Percentiles rank a stretch among this genome's conserved stretches.
These are phyloP conservation scores for Herpetotheres cachinnans DNA, from an alignment of 2,113 vertebrate genomes.

Conservation along the genomic window DNA sequence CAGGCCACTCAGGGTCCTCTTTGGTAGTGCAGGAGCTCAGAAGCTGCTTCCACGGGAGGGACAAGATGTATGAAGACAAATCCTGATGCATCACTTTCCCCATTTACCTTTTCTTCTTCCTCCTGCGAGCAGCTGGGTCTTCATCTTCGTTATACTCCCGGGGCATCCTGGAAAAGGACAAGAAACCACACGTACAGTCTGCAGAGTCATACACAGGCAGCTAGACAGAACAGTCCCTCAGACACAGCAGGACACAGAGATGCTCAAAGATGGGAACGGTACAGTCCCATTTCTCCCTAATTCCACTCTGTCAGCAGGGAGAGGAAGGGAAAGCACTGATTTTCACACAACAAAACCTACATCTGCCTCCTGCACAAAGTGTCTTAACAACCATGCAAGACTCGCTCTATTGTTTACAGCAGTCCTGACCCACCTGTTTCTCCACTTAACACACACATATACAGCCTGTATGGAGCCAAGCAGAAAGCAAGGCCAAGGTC, in stretches of 20 bases:
- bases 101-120: conserved; percentile 94
- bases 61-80: fast-evolving
- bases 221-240: not conserved
- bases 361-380: not conserved
- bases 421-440: not conserved
- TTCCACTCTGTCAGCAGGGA: not conserved
- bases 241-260: fast-evolving
- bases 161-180: conserved; percentile 85
- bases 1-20: not conserved
- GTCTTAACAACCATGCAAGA: fast-evolving
- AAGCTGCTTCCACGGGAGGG: fast-evolving
- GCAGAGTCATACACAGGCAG: not conserved
- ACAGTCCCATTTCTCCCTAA: not conserved
- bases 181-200: not conserved
- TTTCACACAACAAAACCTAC: not conserved
- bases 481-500: not conserved
- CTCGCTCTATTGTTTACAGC: fast-evolving
- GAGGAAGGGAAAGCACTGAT: not conserved
- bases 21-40: not conserved
- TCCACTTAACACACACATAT: not conserved
- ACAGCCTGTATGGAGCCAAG: fast-evolving
- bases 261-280: not conserved
- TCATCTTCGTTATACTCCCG: conserved; percentile 98
- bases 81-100: not conserved
- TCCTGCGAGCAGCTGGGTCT: conserved; percentile 94